Base-by-base conservation (phyloP, 2,797 vertebrate genomes). In the Danionella dracula region DNA sequence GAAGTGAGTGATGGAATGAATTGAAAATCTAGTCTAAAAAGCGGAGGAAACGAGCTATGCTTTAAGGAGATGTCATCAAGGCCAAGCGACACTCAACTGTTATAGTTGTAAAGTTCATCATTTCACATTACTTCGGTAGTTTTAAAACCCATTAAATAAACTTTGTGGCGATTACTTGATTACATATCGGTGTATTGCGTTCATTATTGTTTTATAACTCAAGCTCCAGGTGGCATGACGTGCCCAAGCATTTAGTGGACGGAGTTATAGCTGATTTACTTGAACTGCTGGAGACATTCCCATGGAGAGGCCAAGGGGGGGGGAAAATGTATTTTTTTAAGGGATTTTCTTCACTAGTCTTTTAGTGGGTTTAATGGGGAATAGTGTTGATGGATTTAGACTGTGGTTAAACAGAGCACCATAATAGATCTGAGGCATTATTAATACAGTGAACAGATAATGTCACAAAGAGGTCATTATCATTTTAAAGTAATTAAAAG, bases 121-220 rank as follows among this genome's bases (percentile, higher is more conserved):
- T n/a, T n/a, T n/a, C n/a, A n/a, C n/a, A n/a, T n/a, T n/a, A n/a
- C n/a, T n/a, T n/a, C n/a, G n/a, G n/a, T n/a, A n/a, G n/a, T n/a
- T n/a, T n/a, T n/a, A n/a, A n/a, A n/a, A n/a, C n/a, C n/a, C n/a
- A n/a, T n/a, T n/a, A n/a, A n/a, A n/a, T n/a, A n/a, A n/a, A n/a
- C n/a, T n/a, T n/a, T n/a, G n/a, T n/a, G n/a, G n/a, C n/a, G n/a
- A n/a, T n/a, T n/a, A n/a, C n/a, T 27, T 27, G 23, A 27, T 6
- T 27, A 27, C 23, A 27, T n/a, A n/a, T n/a, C n/a, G n/a, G n/a
- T n/a, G 23, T n/a, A n/a, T n/a, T 42, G 27, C n/a, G n/a, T n/a
- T 56, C 66, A 45, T 19, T 46, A 19, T n/a, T 73, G 54, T 49
- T 65, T 55, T 50, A 64, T 63, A 54, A 53, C 46, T 44, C 29